These are phyloP conservation scores for Lepidurus apus DNA, from an alignment of 1,140 invertebrate genomes.

Conservation along the genomic window DNA sequence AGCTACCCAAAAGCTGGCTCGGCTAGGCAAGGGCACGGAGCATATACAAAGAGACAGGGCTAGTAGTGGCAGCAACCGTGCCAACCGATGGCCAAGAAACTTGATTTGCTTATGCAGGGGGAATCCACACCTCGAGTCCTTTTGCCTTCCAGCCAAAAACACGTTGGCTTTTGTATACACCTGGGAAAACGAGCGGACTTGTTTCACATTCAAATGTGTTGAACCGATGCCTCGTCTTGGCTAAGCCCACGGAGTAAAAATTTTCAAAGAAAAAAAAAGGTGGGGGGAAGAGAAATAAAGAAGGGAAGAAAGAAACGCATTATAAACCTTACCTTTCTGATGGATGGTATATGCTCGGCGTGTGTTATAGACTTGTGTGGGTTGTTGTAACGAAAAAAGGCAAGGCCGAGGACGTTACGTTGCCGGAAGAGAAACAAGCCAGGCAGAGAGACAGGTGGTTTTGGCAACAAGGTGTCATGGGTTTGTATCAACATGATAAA, in stretches of 20 bases:
- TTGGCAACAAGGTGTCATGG: constrained; percentile 9
- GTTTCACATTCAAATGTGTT: neutral
- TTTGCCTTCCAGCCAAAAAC: constrained; percentile 7
- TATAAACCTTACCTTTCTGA: constrained; percentile 12
- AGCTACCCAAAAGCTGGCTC: constrained; percentile 6
- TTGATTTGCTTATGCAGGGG: constrained; percentile 14
- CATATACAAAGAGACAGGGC: neutral
- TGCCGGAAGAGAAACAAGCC: constrained; percentile 1
- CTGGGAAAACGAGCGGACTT: constrained; percentile 3
- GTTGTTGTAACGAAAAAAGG: neutral
- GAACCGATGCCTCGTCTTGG: neutral
- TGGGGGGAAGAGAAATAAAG: neutral
- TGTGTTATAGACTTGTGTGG: constrained; percentile 6
- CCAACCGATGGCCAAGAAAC: constrained; percentile 11
- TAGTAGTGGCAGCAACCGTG: constrained; percentile 3
- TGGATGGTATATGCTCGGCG: neutral
- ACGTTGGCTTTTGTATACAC: constrained; percentile 2
- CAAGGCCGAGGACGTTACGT: constrained; percentile 12
- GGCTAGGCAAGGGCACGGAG: neutral
- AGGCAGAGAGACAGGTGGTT: neutral
- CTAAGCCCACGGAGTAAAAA: neutral
- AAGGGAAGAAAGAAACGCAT: neutral
- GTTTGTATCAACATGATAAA: constrained; percentile 20
- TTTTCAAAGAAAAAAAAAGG: neutral
- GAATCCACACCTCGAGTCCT: constrained; percentile 18